Percentiles rank a stretch among this genome's conserved stretches.
phyloP scores from a whole-genome alignment of 2,888 invertebrate genomes.

The Glaucopsyche alexis region DNA sequence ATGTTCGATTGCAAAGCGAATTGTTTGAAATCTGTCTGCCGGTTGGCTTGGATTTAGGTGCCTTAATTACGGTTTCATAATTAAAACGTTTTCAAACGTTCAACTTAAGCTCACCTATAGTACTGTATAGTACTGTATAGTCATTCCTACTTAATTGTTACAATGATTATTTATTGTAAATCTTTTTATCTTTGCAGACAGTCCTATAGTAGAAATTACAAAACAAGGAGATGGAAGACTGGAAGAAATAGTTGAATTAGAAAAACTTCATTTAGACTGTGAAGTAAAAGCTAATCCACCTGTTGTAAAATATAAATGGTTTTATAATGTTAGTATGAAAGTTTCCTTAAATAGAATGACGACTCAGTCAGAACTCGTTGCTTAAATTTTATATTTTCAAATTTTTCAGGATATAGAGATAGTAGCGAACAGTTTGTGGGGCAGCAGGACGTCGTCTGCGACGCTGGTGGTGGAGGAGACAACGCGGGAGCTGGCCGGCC shows the following conservation, averaged over 20 bases:
- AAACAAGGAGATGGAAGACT: conserved; percentile 57
- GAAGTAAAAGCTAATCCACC: conserved; percentile 71
- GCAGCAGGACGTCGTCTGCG: conserved; percentile 50
- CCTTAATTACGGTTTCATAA: no score
- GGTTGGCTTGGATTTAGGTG: no score
- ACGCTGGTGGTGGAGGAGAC: conserved; percentile 57
- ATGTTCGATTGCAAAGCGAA: no score
- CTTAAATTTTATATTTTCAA: neutral
- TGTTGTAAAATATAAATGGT: conserved; percentile 64
- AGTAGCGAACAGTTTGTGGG: conserved; percentile 59
- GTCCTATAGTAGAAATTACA: conserved; percentile 67
- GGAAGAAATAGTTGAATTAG: conserved; percentile 66
- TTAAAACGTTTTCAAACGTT: no score
- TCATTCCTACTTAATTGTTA: no score
- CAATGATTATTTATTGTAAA: no score
- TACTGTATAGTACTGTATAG: no score
- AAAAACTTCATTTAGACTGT: conserved; percentile 64
- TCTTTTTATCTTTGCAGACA: conserved; percentile 55
- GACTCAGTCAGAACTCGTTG: neutral
- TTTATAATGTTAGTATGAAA: conserved; percentile 64
- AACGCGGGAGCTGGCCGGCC: conserved; percentile 59
- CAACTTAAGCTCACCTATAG: no score
- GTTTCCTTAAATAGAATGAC: neutral
- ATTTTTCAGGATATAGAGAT: conserved; percentile 62
- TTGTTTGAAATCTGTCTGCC: no score